Base-by-base conservation (phyloP, 2,888 invertebrate species). In the Ephialtes manifestator region DNA sequence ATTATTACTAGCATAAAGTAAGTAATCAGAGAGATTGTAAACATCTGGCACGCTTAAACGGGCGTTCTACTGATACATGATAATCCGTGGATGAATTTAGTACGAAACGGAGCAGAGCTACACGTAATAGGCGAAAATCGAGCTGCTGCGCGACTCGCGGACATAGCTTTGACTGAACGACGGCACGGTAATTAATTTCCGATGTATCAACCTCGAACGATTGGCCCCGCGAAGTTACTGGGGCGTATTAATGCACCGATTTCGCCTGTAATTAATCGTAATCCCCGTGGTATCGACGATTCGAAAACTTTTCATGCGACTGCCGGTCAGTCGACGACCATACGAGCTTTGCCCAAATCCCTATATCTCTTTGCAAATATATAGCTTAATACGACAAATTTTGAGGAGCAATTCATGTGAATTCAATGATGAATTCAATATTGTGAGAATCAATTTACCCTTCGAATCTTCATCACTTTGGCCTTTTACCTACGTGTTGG, bases 121-220 rank as follows among this genome's bases (percentile, higher is more conserved):
- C 15, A 31, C 24, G 28, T 46, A 15, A 46, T 46, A 13, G 13
- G 15, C 15, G 46, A 15, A 13, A 39, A 10, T 15, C 46, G 46
- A 13, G 46, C 46, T 46, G 46, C 3, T 4, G 46, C 2, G 15
- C 15, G 18, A 55, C 55, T 55, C 43, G 35, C 51, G 53, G 81
- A 77, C 87, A 89, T 87, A 87, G 88, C 87, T 88, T 87, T 87
- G 87, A 88, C 86, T 81, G 77, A 84, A 83, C 85, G 87, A 85
- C 78, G 84, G 86, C 72, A 87, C 84, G 87, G 88, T 89, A 89
- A 89, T 89, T 88, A 89, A 89, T 89, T 89, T 88, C 88, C 86
- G 87, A 87, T 83, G 83, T 88, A 88, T 88, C 88, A 88, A 87
- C 87, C 85, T 83, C 83, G 81, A 82, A 84, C 84, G 85, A 79